phyloP scores from a whole-genome alignment of 2,888 invertebrate species.

The Caenorhabditis sp. region DNA sequence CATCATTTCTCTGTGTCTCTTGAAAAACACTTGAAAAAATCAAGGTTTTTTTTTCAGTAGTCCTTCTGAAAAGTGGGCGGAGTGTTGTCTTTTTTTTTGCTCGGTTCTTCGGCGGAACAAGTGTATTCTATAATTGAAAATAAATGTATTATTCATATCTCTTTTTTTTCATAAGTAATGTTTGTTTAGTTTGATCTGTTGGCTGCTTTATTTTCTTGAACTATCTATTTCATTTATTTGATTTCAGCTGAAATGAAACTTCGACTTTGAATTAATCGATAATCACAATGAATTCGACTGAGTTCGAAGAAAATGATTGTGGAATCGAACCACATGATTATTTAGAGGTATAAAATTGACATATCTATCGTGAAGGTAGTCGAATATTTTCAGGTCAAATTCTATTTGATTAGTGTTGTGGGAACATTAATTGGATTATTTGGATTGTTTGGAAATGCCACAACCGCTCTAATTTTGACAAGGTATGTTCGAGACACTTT shows the following conservation, averaged over 20 bases:
- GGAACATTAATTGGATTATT: constrained; percentile 82
- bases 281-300: neutral
- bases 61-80: neutral
- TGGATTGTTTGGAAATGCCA: constrained; percentile 87
- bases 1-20: too few species aligned
- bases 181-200: neutral
- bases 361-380: too few species aligned
- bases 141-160: neutral
- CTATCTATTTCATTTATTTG: too few species aligned
- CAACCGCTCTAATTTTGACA: constrained; percentile 88
- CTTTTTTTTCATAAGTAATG: neutral
- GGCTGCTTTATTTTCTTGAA: neutral
- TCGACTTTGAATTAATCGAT: neutral
- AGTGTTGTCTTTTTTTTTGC: neutral
- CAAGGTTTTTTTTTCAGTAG: neutral
- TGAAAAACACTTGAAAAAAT: too few species aligned
- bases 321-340: constrained; percentile 60
- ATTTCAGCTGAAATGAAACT: neutral
- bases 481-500: constrained; percentile 29
- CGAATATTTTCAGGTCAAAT: too few species aligned
- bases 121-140: neutral
- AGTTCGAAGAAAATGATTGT: constrained; percentile 29
- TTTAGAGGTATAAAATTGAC: too few species aligned
- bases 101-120: neutral
- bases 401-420: constrained; percentile 60